Evolutionary conservation across 2,113 vertebrate species (phyloP).

Genomic region (Carassius carassius): DNA sequence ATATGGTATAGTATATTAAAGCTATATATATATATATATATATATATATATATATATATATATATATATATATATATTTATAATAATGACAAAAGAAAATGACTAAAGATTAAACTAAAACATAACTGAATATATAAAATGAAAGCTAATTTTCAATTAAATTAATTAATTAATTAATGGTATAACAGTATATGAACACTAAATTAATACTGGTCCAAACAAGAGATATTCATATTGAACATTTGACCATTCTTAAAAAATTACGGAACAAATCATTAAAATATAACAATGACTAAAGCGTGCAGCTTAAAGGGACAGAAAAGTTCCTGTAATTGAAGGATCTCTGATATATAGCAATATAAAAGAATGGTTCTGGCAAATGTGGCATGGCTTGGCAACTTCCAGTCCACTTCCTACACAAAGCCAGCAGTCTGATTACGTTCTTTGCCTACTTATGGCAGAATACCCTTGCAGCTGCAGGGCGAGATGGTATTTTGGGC

Average conservation of each 20-base stretch:
- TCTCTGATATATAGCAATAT: background rate
- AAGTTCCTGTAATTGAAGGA: background rate
- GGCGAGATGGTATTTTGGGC: constrained; percentile 48
- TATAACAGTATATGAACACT: background rate
- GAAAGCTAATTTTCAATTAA: background rate
- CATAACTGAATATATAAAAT: background rate
- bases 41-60: background rate
- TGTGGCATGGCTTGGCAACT: background rate
- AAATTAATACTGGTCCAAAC: background rate
- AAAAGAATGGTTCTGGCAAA: background rate
- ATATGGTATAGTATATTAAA: background rate
- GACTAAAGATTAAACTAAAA: background rate
- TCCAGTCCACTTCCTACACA: constrained; percentile 16
- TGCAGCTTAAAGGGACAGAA: background rate
- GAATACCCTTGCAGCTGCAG: constrained; percentile 37
- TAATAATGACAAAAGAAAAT: too few species aligned
- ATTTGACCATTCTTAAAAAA: background rate
- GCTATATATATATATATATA: background rate
- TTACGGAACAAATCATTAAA: background rate
- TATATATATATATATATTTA: background rate
- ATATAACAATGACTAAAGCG: background rate
- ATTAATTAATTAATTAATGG: background rate
- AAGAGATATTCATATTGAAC: background rate
- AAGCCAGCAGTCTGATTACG: background rate
- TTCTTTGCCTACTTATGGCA: constrained; percentile 16